phyloP scores from a whole-genome alignment of 53 echinoderm and acorn worm species.

The Hippasteria phrygiana region DNA sequence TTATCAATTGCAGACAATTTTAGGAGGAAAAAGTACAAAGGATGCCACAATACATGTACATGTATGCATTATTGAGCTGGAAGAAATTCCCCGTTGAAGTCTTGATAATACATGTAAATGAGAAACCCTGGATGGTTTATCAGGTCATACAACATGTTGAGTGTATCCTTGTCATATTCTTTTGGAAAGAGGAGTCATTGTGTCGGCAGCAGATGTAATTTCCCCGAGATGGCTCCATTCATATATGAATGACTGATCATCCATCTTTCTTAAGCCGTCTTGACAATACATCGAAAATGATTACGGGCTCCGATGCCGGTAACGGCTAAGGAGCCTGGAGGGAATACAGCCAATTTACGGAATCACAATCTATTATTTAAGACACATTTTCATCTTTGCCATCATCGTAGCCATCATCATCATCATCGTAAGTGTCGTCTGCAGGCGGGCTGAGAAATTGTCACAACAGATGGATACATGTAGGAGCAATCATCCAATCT shows the following conservation, averaged over 20 bases:
- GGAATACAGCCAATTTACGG: slow-evolving; percentile 54
- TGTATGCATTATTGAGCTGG: neutral
- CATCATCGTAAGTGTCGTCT: slow-evolving; percentile 1
- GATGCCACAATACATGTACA: no score
- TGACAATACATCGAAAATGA: slow-evolving; percentile 31
- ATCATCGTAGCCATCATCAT: neutral
- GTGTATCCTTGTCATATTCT: neutral
- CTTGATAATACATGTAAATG: neutral
- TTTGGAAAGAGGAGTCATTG: slow-evolving; percentile 23
- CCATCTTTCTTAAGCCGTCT: slow-evolving; percentile 60
- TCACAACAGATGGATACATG: neutral
- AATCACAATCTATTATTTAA: slow-evolving; percentile 49
- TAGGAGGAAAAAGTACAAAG: no score
- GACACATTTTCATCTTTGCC: slow-evolving; percentile 16
- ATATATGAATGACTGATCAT: slow-evolving; percentile 21
- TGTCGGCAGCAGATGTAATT: slow-evolving; percentile 42
- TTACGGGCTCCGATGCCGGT: neutral
- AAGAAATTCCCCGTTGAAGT: neutral
- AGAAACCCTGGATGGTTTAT: neutral
- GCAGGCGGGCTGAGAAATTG: slow-evolving; percentile 8
- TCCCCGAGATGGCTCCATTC: slow-evolving; percentile 34
- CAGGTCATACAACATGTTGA: no score
- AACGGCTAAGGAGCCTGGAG: slow-evolving; percentile 21
- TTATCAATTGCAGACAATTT: no score
- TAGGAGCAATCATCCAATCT: slow-evolving; percentile 4